A percentile compares a stretch with the other conserved stretches of the same genome.
Evolutionary conservation across 2,888 invertebrate genomes (phyloP).

Genomic region (Leptopterna dolabrata): DNA sequence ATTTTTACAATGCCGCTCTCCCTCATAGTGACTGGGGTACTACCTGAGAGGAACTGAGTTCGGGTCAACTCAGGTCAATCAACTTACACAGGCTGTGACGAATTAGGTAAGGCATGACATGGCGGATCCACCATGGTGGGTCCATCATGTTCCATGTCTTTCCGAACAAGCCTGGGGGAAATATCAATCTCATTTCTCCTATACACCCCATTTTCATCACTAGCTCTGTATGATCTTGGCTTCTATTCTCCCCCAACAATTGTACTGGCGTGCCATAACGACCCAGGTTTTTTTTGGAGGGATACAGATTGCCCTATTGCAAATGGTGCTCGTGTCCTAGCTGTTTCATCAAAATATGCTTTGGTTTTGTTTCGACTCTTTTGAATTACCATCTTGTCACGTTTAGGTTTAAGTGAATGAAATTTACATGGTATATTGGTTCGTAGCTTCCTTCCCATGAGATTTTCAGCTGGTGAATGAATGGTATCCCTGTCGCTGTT

Average conservation of each 20-base stretch:
- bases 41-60: no score
- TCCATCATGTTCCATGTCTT: no score
- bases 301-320: not conserved
- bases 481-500: not conserved
- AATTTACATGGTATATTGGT: slow-evolving; percentile 28
- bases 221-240: not conserved
- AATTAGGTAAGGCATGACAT: no score
- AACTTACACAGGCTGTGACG: no score
- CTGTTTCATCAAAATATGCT: no score
- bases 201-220: not conserved
- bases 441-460: slow-evolving; percentile 30
- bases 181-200: not conserved
- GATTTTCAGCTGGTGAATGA: slow-evolving; percentile 10
- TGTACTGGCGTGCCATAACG: no score
- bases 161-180: not conserved
- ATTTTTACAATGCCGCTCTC: no score
- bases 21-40: no score
- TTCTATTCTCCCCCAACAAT: no score
- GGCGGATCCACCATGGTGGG: no score
- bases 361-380: not conserved
- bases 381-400: not conserved
- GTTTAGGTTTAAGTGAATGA: not conserved
- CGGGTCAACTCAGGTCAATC: no score
- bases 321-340: not conserved
- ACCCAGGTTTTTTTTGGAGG: not conserved